Conservation (phyloP, 1,140 invertebrate genomes). For the Zaprionus nigranus region DNA sequence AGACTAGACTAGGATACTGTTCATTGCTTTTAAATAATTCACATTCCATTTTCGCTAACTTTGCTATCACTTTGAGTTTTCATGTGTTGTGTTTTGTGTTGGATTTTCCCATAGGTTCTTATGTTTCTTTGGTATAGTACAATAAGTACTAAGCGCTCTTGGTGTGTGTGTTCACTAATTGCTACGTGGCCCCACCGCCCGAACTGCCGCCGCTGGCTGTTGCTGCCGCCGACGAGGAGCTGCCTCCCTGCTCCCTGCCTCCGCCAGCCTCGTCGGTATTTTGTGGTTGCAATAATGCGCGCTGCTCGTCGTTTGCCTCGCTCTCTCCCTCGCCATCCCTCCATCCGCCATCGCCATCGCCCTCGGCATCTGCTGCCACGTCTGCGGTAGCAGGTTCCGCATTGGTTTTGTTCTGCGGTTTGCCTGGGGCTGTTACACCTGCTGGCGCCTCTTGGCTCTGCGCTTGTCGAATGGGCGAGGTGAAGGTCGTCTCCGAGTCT, state of each 20-base stretch:
- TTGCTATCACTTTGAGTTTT: constrained; percentile 81
- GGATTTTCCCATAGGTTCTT: constrained; percentile 28
- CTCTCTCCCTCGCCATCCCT: constrained; percentile 46
- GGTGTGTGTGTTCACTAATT: constrained; percentile 67
- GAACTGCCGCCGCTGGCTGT: neutral
- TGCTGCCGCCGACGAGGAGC: neutral
- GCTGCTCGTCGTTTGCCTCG: constrained; percentile 62
- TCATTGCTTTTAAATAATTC: constrained; percentile 84
- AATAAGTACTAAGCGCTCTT: constrained; percentile 63
- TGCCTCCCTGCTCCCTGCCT: neutral
- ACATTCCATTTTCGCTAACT: constrained; percentile 83
- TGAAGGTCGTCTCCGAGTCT: constrained; percentile 84
- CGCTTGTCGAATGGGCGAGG: constrained; percentile 66
- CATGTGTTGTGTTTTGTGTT: constrained; percentile 37
- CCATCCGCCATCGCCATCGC: constrained; percentile 50
- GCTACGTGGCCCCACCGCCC: constrained; percentile 74
- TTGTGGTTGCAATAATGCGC: constrained; percentile 49
- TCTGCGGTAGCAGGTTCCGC: constrained; percentile 13
- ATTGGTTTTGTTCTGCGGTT: constrained; percentile 37
- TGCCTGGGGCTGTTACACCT: neutral
- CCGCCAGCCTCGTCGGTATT: constrained; percentile 2
- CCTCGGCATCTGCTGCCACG: constrained; percentile 70
- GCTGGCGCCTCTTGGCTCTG: constrained; percentile 20
- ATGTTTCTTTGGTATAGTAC: constrained; percentile 44
- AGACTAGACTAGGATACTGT: constrained; percentile 82